A percentile compares a stretch with the other conserved stretches of the same genome.
Conservation (phyloP, 1,140 invertebrate species). For the Campoletis sonorensis region DNA sequence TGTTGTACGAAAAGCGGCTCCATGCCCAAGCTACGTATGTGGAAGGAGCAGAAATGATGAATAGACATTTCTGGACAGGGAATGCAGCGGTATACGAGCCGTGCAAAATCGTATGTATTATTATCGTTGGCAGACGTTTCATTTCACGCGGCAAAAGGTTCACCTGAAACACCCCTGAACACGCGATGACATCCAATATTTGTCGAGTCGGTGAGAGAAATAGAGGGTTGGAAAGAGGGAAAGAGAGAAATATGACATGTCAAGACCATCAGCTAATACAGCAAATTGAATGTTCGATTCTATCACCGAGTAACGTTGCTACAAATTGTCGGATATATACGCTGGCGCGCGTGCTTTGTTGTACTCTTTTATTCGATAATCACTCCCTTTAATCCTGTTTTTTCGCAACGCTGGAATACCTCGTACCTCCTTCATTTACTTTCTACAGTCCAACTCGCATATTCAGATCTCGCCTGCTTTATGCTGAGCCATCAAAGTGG, state of each 20-base stretch:
- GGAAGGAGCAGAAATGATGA: not conserved
- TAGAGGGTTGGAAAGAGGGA: not conserved
- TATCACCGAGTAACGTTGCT: not conserved
- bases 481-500: too few relatives aligned
- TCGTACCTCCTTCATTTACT: too few relatives aligned
- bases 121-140: not conserved
- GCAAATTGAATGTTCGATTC: constrained; percentile 31
- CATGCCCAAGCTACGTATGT: not conserved
- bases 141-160: not conserved
- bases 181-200: constrained; percentile 3
- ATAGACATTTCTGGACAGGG: not conserved
- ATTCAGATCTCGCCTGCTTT: too few relatives aligned
- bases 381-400: not conserved
- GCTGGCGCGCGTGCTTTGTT: not conserved
- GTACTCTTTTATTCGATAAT: constrained; percentile 11
- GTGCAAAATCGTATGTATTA: not conserved
- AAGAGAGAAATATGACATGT: constrained; percentile 6
- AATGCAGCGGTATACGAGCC: not conserved
- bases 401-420: not conserved
- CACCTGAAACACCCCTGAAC: not conserved
- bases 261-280: constrained; percentile 10
- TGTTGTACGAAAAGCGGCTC: not conserved
- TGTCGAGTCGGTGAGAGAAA: constrained; percentile 11
- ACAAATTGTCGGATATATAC: not conserved
- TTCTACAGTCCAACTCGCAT: too few relatives aligned